These are phyloP conservation scores for Rhopalosiphum maidis DNA, from an alignment of 1,140 invertebrate species.

Conservation along the genomic window DNA sequence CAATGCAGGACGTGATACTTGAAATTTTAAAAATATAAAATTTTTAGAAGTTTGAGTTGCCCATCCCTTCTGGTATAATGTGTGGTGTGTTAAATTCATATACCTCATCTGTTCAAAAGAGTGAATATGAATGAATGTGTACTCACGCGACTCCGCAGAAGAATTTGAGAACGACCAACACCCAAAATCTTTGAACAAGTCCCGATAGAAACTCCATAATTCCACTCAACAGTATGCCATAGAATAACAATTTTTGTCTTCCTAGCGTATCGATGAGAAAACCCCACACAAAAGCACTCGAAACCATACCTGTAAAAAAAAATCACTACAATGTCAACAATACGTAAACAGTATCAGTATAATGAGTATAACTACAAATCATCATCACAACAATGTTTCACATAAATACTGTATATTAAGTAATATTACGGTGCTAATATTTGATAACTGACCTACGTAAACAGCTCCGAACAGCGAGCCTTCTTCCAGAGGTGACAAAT, in stretches of 20 bases:
- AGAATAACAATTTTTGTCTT: constrained; percentile 73
- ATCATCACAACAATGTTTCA: not conserved
- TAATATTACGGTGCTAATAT: not conserved
- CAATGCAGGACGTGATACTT: not conserved
- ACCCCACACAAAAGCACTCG: constrained; percentile 82
- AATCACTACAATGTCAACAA: not conserved
- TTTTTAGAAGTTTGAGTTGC: not conserved
- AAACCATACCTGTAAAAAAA: constrained; percentile 74
- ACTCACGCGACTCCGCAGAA: constrained; percentile 62
- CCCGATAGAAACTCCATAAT: constrained; percentile 73
- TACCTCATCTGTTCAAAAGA: not conserved
- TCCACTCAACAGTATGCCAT: constrained; percentile 74
- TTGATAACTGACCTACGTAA: constrained; percentile 68
- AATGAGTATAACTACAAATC: not conserved
- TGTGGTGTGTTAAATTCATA: not conserved
- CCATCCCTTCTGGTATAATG: not conserved
- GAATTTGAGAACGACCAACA: constrained; percentile 76
- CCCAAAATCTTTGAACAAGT: constrained; percentile 74
- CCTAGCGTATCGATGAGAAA: constrained; percentile 80
- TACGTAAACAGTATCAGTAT: not conserved
- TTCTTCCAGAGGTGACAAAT: constrained; percentile 71
- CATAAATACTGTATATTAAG: not conserved
- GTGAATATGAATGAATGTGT: not conserved
- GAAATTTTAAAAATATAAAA: not conserved
- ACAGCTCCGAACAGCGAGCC: constrained; percentile 72